Evolutionary conservation across 2,888 invertebrate genomes (phyloP), one percentile per base, ranked within the genome.

Genomic region (Chelonus formosanus): DNA sequence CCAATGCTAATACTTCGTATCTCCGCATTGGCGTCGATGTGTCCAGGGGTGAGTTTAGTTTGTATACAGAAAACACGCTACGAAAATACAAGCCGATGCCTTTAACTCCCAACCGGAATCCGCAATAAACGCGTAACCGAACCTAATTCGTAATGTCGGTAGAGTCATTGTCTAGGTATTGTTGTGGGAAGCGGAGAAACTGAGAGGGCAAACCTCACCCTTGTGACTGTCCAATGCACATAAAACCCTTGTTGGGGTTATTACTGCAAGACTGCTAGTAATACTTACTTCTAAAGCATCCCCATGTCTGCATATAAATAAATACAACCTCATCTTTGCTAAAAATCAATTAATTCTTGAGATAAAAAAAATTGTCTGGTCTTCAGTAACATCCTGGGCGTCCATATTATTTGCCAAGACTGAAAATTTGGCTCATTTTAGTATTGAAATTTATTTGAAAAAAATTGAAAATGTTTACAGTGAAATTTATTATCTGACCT

Each of bases 1-100:
- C 86, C 87, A 87, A 87, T 87, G 86, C 87, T 87, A 87, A 87
- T 87, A 87, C 80, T 78, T 80, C 78, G 79, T 74, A 76, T 82
- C 80, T 78, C 78, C 74, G 77, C 81, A 81, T 74, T 78, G 79
- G 80, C 81, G 80, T 78, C 75, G 76, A 70, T 72, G 56, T 73
- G 67, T 70, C 72, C 70, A 34, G 54, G 50, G 60, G 53, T 10
- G 68, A 63, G 55, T 55, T 54, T 60, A 4, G 43, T 52, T 52
- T 61, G 61, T 53, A 53, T 61, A 34, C 44, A 61, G 36, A 53
- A n/a, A 32, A 52, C 8, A 8, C 8, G 32, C 34, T 60, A 64
- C 63, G 65, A 75, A 77, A 74, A 73, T 70, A 66, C 63, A 69
- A 45, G 71, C 62, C 73, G 75, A 75, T 77, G 75, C 78, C 76